A percentile compares a stretch with the other conserved stretches of the same genome.
Evolutionary conservation across 2,113 vertebrate genomes (phyloP).

Genomic region (Brachypteracias leptosomus): DNA sequence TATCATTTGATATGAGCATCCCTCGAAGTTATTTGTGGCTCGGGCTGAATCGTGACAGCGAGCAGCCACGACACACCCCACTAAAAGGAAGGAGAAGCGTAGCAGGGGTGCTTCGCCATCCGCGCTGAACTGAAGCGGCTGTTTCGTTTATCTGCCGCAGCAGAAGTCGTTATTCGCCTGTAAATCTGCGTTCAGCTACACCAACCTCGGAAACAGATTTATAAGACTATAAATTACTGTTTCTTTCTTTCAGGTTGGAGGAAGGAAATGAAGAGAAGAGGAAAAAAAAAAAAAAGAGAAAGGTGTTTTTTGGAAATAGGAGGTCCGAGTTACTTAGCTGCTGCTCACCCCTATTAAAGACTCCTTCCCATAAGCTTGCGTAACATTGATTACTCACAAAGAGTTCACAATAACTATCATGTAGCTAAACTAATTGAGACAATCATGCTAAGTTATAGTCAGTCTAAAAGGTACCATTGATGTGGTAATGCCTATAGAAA

Average conservation of each 20-base stretch:
- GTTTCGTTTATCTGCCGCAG: background rate
- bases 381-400: conserved; percentile 66
- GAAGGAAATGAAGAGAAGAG: background rate
- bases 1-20: background rate
- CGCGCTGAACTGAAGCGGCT: background rate
- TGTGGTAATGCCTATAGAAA: conserved; percentile 64
- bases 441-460: conserved; percentile 59
- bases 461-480: conserved; percentile 68
- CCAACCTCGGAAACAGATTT: conserved; percentile 17
- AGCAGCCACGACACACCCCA: background rate
- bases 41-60: background rate
- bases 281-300: background rate
- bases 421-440: conserved; percentile 60
- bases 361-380: conserved; percentile 51
- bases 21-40: background rate
- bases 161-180: background rate
- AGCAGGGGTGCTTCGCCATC: background rate
- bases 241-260: background rate
- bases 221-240: background rate
- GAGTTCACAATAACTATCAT: conserved; percentile 49
- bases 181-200: background rate
- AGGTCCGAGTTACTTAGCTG: background rate
- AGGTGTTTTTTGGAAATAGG: background rate
- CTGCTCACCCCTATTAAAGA: background rate
- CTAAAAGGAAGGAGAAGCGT: background rate